Evolutionary conservation across 2,797 vertebrate genomes (phyloP).

Genomic region (Tamandua tetradactyla): DNA sequence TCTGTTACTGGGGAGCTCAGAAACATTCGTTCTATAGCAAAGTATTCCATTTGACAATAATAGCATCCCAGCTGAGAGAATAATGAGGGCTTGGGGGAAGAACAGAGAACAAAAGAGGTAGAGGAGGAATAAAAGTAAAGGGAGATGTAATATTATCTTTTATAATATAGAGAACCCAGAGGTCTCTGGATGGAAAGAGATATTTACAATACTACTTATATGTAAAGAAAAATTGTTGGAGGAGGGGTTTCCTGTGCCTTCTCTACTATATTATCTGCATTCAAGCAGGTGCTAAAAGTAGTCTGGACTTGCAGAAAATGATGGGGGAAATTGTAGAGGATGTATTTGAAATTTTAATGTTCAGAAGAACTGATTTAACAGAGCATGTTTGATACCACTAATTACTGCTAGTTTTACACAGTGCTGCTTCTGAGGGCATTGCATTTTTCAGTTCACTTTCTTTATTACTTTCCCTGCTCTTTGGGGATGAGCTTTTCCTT

Average conservation of each 20-base stretch:
- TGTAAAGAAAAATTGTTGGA: background rate
- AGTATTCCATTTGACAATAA: background rate
- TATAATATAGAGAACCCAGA: background rate
- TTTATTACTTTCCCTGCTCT: background rate
- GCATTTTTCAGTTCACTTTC: background rate
- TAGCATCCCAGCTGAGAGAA: background rate
- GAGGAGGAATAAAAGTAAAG: background rate
- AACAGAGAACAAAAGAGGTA: background rate
- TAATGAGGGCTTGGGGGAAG: background rate
- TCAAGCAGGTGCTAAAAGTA: constrained; percentile 36
- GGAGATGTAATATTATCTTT: background rate
- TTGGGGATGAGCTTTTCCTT: background rate
- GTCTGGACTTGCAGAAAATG: background rate
- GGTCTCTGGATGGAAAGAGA: background rate
- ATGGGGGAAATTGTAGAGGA: background rate
- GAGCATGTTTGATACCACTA: background rate
- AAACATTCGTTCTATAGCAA: background rate
- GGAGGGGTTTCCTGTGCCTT: background rate
- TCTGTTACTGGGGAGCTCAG: background rate
- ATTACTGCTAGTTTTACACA: background rate
- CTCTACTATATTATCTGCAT: background rate
- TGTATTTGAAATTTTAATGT: background rate
- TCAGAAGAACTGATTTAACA: constrained; percentile 8
- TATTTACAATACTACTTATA: background rate
- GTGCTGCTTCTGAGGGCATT: background rate